A percentile compares a stretch with the other conserved stretches of the same genome.
Conservation (phyloP, 2,113 vertebrate species). For the Tylochromis polylepis region DNA sequence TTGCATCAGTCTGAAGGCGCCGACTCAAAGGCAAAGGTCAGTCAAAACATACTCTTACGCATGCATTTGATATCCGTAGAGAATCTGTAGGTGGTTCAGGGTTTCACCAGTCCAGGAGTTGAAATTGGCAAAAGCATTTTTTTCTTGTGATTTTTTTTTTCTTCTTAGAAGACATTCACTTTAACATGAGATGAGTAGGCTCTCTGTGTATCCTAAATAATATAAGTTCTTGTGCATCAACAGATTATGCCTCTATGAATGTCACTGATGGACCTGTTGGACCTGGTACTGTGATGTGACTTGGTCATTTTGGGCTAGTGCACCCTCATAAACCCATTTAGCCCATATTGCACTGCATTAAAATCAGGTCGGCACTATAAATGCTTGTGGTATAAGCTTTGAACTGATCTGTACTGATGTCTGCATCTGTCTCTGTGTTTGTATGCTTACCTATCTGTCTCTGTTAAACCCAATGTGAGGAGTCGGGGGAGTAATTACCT, state of each 20-base stretch:
- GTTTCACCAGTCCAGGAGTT: not conserved
- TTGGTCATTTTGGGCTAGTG: not conserved
- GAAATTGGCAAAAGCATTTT: not conserved
- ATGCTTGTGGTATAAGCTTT: not conserved
- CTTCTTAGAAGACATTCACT: not conserved
- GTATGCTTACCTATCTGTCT: conserved; percentile 23
- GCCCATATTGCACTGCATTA: not conserved
- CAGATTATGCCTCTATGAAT: not conserved
- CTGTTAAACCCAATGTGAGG: conserved; percentile 22
- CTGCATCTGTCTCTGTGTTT: not conserved
- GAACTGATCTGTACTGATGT: not conserved
- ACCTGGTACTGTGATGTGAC: not conserved
- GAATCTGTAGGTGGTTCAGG: not conserved
- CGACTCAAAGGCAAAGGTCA: conserved; percentile 7
- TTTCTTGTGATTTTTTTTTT: not conserved
- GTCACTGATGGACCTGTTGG: not conserved
- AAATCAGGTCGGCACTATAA: not conserved
- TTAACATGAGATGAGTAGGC: not conserved
- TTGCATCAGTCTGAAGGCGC: not conserved
- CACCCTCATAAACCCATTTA: not conserved
- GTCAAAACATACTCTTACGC: not conserved
- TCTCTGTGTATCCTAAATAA: not conserved
- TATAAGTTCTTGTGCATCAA: not conserved
- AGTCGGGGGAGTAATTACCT: conserved; percentile 70
- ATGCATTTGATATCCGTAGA: not conserved